phyloP scores from a whole-genome alignment of 1,140 invertebrate genomes.

The Riptortus pedestris region DNA sequence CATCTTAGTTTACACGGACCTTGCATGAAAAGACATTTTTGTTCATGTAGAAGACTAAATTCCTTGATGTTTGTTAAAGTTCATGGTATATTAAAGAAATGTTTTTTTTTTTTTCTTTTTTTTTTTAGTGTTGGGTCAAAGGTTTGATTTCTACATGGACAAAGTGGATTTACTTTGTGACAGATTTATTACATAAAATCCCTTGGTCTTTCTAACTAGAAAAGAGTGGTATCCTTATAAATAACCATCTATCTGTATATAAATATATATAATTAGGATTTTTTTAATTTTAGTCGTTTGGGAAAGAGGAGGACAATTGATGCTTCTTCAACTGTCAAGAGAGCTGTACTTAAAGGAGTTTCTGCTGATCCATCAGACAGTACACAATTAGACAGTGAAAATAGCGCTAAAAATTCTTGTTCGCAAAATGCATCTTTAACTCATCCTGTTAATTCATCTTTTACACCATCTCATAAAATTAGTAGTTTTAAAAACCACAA shows the following conservation, averaged over 20 bases:
- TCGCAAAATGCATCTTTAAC: not conserved
- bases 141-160: no score
- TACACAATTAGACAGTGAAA: not conserved
- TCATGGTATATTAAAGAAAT: no score
- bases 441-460: constrained; percentile 5
- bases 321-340: not conserved
- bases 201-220: not conserved
- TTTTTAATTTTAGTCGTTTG: not conserved
- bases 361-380: not conserved
- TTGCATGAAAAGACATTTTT: no score
- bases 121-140: no score
- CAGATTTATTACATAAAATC: not conserved
- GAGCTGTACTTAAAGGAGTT: not conserved
- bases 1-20: no score
- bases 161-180: not conserved
- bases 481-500: not conserved
- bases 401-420: not conserved
- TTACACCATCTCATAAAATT: constrained; percentile 1
- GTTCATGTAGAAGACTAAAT: no score
- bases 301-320: constrained; percentile 7
- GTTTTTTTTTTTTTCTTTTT: no score
- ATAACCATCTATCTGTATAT: no score
- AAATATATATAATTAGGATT: no score
- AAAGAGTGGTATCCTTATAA: not conserved
- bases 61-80: no score